Evolutionary conservation across 2,888 invertebrate genomes (phyloP).

Genomic region (Apamea anceps): DNA sequence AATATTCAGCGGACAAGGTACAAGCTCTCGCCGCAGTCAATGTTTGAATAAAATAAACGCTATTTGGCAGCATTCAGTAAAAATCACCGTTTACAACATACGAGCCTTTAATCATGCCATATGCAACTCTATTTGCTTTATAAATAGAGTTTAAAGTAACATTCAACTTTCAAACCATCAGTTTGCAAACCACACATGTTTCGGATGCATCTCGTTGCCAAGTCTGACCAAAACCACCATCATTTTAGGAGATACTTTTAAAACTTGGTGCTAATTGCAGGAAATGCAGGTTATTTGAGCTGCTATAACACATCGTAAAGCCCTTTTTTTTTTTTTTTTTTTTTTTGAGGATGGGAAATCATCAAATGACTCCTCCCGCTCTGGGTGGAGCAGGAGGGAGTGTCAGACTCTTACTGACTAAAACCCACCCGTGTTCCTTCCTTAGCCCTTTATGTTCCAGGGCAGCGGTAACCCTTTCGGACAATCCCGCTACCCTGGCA

Average conservation of each 20-base stretch:
- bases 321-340: too few relatives aligned
- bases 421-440: too few relatives aligned
- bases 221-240: neutral
- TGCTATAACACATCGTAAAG: neutral
- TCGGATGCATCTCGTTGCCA: neutral
- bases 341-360: too few relatives aligned
- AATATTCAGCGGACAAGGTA: conserved; percentile 49
- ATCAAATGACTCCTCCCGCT: too few relatives aligned
- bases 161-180: neutral
- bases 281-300: neutral
- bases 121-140: neutral
- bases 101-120: neutral
- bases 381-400: too few relatives aligned
- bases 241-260: neutral
- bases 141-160: neutral
- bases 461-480: too few relatives aligned
- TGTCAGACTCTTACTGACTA: too few relatives aligned
- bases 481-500: too few relatives aligned
- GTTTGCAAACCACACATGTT: conserved; percentile 24
- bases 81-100: conserved; percentile 7
- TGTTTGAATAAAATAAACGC: conserved; percentile 38
- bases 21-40: conserved; percentile 36
- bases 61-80: conserved; percentile 21
- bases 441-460: too few relatives aligned
- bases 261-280: neutral